Conservation (phyloP, 2,888 invertebrate species). For the Macrosoma leucophasiata region DNA sequence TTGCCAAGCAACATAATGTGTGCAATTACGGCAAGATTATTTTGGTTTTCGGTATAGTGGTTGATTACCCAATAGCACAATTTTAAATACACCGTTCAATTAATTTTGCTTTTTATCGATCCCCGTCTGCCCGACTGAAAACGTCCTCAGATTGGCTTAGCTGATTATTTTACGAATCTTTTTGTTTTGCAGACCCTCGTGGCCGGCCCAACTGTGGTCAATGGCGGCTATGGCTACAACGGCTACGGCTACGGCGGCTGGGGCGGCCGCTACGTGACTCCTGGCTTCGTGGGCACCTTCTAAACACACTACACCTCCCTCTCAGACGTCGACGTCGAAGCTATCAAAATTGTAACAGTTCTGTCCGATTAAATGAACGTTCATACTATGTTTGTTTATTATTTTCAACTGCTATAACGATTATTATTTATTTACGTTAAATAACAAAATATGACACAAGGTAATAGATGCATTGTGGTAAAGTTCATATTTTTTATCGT, state of each 20-base stretch:
- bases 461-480: too few relatives aligned
- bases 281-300: conserved; percentile 43
- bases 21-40: too few relatives aligned
- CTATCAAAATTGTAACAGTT: conserved; percentile 12
- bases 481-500: too few relatives aligned
- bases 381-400: conserved; percentile 14
- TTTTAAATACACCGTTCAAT: not conserved
- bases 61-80: not conserved
- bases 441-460: too few relatives aligned
- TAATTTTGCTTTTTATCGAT: not conserved
- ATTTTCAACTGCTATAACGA: conserved; percentile 2
- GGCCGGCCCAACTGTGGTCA: conserved; percentile 55
- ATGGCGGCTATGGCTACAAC: conserved; percentile 44
- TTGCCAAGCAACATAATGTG: too few relatives aligned
- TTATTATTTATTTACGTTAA: conserved; percentile 2
- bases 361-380: conserved; percentile 24
- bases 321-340: conserved; percentile 14
- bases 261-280: conserved; percentile 29
- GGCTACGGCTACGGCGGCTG: conserved; percentile 33
- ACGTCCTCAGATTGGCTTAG: not conserved
- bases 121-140: not conserved
- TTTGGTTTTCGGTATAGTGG: too few relatives aligned
- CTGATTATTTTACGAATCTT: not conserved
- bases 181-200: conserved; percentile 49
- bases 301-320: conserved; percentile 9